Conservation (phyloP, 2,797 vertebrate genomes). For the Tamandua tetradactyla region DNA sequence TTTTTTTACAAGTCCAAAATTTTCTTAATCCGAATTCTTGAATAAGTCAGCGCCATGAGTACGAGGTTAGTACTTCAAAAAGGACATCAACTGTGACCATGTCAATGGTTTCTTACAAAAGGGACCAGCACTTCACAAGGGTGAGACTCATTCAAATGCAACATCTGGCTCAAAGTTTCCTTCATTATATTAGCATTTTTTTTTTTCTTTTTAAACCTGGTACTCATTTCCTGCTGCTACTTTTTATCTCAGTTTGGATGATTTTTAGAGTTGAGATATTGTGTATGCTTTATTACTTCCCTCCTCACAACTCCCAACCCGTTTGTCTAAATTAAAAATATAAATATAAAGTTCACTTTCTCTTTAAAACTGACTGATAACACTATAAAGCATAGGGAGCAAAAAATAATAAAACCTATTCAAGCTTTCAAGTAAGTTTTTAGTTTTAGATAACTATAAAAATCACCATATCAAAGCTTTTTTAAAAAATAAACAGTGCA, state of each 20-base stretch:
- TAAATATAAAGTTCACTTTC: not conserved
- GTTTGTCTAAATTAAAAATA: slow-evolving; percentile 29
- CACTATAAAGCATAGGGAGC: not conserved
- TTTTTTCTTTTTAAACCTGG: slow-evolving; percentile 36
- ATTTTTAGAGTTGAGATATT: slow-evolving; percentile 37
- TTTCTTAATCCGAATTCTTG: not conserved
- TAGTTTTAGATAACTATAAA: slow-evolving; percentile 16
- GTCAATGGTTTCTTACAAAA: not conserved
- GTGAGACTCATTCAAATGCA: not conserved
- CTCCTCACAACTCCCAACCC: not conserved
- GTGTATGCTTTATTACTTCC: slow-evolving; percentile 17
- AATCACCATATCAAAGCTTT: not conserved
- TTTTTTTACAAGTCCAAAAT: slow-evolving; percentile 12
- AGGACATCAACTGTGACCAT: not conserved
- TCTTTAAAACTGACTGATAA: not conserved
- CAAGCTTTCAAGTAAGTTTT: not conserved
- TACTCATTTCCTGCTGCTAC: slow-evolving; percentile 61
- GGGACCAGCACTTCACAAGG: not conserved
- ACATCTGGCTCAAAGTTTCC: slow-evolving; percentile 10
- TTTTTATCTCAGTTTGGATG: slow-evolving; percentile 52
- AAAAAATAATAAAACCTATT: not conserved
- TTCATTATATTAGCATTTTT: slow-evolving; percentile 32
- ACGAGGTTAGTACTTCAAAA: not conserved
- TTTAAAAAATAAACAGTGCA: not conserved
- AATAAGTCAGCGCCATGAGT: not conserved